phyloP scores from a whole-genome alignment of 92 coral and sea anemone genomes.

The Muricea muricata region DNA sequence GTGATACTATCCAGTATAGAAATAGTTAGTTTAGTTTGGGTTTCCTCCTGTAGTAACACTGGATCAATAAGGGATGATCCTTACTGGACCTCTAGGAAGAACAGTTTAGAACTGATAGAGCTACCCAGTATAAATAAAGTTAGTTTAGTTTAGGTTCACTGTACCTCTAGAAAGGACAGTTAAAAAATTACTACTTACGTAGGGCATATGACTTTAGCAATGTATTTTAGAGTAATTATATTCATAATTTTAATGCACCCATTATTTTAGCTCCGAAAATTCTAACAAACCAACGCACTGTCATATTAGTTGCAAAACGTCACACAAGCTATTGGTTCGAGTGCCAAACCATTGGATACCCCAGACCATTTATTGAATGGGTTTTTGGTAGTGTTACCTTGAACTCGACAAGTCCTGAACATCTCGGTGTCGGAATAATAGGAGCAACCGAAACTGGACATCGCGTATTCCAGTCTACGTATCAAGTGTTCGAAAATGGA shows the following conservation, averaged over 20 bases:
- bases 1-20: not conserved
- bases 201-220: too few relatives aligned
- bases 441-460: too few relatives aligned
- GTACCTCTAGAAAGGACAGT: not conserved
- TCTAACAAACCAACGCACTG: not conserved
- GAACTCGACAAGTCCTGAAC: not conserved
- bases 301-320: not conserved
- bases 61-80: too few relatives aligned
- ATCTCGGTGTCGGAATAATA: too few relatives aligned
- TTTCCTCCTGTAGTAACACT: too few relatives aligned
- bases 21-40: not conserved
- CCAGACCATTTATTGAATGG: conserved; percentile 51
- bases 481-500: conserved; percentile 19
- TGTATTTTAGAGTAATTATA: too few relatives aligned
- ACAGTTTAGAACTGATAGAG: too few relatives aligned
- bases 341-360: conserved; percentile 53
- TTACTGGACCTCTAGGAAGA: too few relatives aligned
- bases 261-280: conserved; percentile 14
- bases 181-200: too few relatives aligned
- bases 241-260: too few relatives aligned
- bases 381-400: not conserved
- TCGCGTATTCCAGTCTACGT: too few relatives aligned
- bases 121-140: too few relatives aligned
- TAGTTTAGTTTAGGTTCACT: not conserved
- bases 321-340: not conserved